Base-by-base conservation (phyloP, 2,113 vertebrate species). In the Scatophagus argus region DNA sequence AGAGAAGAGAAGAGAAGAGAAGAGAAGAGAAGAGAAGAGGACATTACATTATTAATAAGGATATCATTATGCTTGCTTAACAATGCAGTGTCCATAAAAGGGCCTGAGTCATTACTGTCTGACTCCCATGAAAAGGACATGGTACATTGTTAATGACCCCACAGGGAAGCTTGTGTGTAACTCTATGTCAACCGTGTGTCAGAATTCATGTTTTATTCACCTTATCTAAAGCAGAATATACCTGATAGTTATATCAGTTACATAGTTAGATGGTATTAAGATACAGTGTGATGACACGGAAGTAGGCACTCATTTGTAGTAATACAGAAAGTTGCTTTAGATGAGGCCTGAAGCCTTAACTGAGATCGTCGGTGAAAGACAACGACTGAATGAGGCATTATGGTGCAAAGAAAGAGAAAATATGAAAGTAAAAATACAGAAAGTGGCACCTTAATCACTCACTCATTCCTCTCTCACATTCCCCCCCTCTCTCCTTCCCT, bases 41-140 rank as follows among this genome's bases (percentile, higher is more conserved):
- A 68, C 52, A 51, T 36, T 84, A 51, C 47, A 88, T 90, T 88
- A 87, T 87, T 83, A 83, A 88, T 89, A 87, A 90, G 67, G 70
- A 71, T 68, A 85, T 90, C 77, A 87, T 89, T 89, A 87, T 78
- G 49, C 65, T 72, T 89, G 72, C 79, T 81, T 87, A 83, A 87
- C 73, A 83, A 78, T 79, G 78, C 79, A 74, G 59, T 21, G 16
- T 72, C 69, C 81, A 79, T 86, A 79, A 84, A 74, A 81, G 76
- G 67, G 43, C 29, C 36, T 60, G 72, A 77, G 74, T 79, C 77
- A 91, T 87, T 88, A 81, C 55, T 54, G 77, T 77, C 31, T 78
- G 74, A 78, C 75, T 82, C 25, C 25, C 41, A 82, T 64, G 74
- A 71, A 78, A 72, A 73, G 68, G 61, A 85, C 68, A 81, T 41